Evolutionary conservation across 2,888 invertebrate genomes (phyloP).

Genomic region (Matsumyia berberina): DNA sequence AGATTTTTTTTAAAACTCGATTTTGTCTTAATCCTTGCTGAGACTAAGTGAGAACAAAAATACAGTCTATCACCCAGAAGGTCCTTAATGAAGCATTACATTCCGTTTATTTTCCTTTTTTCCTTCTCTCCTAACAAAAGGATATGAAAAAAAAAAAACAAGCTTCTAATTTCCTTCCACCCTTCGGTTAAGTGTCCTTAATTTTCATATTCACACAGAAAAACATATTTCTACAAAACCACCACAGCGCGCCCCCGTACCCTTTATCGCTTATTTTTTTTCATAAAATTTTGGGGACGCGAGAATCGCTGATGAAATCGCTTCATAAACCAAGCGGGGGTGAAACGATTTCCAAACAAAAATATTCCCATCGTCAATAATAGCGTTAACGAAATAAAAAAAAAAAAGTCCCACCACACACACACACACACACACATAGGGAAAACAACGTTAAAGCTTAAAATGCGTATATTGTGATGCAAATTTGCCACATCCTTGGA

Average conservation of each 20-base stretch:
- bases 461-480: constrained; percentile 75
- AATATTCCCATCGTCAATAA: constrained; percentile 55
- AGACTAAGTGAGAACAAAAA: constrained; percentile 38
- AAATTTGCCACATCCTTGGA: constrained; percentile 60
- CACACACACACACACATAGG: not conserved
- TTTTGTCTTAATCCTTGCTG: constrained; percentile 13
- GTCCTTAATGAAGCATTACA: constrained; percentile 20
- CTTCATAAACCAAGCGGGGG: constrained; percentile 38
- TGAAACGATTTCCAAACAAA: constrained; percentile 42
- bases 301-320: constrained; percentile 55
- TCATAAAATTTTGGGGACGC: constrained; percentile 38
- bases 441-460: constrained; percentile 61
- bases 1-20: constrained; percentile 6
- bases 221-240: constrained; percentile 32
- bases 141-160: constrained; percentile 10
- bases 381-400: constrained; percentile 70
- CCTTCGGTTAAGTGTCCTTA: constrained; percentile 58
- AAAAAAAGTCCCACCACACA: constrained; percentile 14
- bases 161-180: constrained; percentile 40
- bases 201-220: constrained; percentile 68
- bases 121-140: not conserved
- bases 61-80: constrained; percentile 31
- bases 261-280: constrained; percentile 25
- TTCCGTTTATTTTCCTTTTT: not conserved
- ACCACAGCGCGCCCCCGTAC: too few species aligned